Base-by-base conservation (phyloP, 1,140 invertebrate genomes). In the Ceratoteleas bidentatus region DNA sequence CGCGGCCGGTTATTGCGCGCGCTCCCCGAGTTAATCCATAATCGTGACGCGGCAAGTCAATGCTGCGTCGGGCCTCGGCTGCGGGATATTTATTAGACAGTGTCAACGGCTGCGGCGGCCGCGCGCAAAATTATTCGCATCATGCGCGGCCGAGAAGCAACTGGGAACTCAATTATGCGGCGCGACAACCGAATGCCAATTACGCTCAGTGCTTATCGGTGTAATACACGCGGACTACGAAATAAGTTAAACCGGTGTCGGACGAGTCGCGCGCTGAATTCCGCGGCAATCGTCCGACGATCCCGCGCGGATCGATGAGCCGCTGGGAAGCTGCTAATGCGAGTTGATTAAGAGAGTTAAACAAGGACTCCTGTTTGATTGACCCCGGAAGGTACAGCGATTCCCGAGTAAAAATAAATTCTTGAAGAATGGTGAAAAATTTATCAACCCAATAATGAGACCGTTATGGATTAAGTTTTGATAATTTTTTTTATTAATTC, bases 111-210 rank as follows among this genome's bases (percentile, higher is more conserved):
- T 74, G 66, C 61, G 61, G 81, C 74, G 60, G 65, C 64, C 82
- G 61, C 56, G 57, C 34, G 76, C 64, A 68, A 86, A 89, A 89
- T 89, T 89, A 90, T 90, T 90, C 89, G 81, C 86, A 86, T 88
- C 88, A 85, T 83, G 85, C 83, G 74, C 82, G 78, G 66, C 70
- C 73, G 88, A 88, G 88, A 82, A 88, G 85, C 86, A 87, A 88
- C 87, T 90, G 83, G 85, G 85, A 90, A 91, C 88, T 91, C 89
- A 89, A 91, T 89, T 89, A 89, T 87, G 84, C 82, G 86, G 77
- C 64, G 81, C 85, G 86, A 83, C 86, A 80, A 58, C 33, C 84
- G 89, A 88, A 89, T 89, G 85, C 84, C 88, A 89, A 90, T 88
- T 88, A 79, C 65, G 69, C 73, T 66, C 79, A 69, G 68, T 62